A percentile compares a stretch with the other conserved stretches of the same genome.
Evolutionary conservation across 2,888 invertebrate species (phyloP).

Genomic region (Philaethria dido): DNA sequence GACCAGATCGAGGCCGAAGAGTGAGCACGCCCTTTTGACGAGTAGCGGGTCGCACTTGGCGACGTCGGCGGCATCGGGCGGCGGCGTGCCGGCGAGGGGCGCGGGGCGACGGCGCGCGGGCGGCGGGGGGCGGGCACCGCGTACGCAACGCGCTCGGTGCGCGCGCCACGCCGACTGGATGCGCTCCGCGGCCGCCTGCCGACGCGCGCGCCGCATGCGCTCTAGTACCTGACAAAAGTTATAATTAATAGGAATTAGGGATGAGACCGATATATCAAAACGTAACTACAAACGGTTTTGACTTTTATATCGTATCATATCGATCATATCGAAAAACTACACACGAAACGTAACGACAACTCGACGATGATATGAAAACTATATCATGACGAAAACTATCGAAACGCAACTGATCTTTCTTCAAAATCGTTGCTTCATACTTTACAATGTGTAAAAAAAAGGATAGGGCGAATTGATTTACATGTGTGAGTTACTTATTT

Average conservation of each 20-base stretch:
- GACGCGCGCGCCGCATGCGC: conserved; percentile 89
- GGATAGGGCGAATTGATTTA: too few species aligned
- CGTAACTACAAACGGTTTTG: too few species aligned
- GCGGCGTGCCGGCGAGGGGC: conserved; percentile 95
- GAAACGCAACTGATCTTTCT: too few species aligned
- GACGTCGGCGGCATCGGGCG: conserved; percentile 91
- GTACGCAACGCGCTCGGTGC: conserved; percentile 74
- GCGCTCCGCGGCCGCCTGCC: conserved; percentile 91
- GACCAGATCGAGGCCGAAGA: conserved; percentile 95
- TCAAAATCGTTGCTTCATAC: too few species aligned
- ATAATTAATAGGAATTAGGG: not conserved
- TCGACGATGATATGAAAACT: too few species aligned
- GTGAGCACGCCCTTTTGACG: conserved; percentile 94
- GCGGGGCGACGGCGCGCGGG: conserved; percentile 85
- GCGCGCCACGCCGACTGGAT: conserved; percentile 92
- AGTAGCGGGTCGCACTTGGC: conserved; percentile 95
- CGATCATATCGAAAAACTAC: too few species aligned
- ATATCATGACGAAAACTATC: too few species aligned
- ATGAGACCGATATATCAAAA: not conserved
- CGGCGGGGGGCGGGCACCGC: conserved; percentile 63
- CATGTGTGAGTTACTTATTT: too few species aligned
- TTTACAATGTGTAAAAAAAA: too few species aligned
- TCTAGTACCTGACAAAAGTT: conserved; percentile 88
- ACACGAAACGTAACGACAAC: too few species aligned
- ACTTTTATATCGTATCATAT: too few species aligned